Conservation (phyloP, 2,888 invertebrate species). For the Tachystola acroxantha region DNA sequence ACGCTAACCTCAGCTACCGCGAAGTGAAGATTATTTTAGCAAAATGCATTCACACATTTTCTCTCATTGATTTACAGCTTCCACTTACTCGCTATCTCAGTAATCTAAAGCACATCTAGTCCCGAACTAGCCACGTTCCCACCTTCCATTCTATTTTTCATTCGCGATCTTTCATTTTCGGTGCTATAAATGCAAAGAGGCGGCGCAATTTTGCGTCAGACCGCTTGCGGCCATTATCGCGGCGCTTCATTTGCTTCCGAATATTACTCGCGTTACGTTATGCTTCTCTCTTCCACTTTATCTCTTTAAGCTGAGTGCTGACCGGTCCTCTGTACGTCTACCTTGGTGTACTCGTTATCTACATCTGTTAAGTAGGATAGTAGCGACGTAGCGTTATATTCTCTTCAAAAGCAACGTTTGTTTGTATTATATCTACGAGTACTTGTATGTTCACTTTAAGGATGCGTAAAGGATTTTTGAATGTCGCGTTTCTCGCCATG, state of each 20-base stretch:
- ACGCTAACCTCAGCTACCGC: no score
- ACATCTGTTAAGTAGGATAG: no score
- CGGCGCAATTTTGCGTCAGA: slow-evolving; percentile 41
- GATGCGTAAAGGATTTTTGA: no score
- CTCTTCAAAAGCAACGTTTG: no score
- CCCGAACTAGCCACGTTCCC: neutral
- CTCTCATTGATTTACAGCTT: neutral
- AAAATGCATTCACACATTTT: no score
- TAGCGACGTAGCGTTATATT: no score
- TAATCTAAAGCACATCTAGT: neutral
- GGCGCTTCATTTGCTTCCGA: slow-evolving; percentile 35
- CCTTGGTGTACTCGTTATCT: no score
- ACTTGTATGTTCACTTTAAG: no score
- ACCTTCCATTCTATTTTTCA: slow-evolving; percentile 37
- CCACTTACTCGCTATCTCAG: neutral
- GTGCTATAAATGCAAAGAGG: slow-evolving; percentile 60
- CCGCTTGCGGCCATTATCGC: slow-evolving; percentile 35
- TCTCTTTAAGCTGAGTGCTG: slow-evolving; percentile 10
- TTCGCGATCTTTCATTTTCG: slow-evolving; percentile 51
- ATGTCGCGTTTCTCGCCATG: no score
- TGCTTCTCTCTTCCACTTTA: slow-evolving; percentile 3
- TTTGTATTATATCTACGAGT: no score
- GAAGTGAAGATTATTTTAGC: no score
- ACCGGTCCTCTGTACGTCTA: slow-evolving; percentile 1
- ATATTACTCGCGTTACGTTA: slow-evolving; percentile 28